These are phyloP conservation scores for Paracyclopina nana DNA, from an alignment of 1,140 invertebrate species.

Conservation along the genomic window DNA sequence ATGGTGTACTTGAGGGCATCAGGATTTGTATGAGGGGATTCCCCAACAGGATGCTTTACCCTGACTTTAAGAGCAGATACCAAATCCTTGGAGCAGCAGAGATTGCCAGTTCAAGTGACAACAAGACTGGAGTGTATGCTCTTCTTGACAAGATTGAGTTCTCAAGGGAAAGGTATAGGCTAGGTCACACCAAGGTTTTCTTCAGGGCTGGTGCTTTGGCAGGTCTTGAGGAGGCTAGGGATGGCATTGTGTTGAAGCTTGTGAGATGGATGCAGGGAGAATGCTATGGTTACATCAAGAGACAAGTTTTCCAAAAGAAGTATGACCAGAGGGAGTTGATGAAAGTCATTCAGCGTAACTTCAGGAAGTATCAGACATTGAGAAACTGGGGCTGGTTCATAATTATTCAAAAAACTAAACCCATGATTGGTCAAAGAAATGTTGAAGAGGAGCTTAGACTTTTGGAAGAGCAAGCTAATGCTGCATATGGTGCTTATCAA, in stretches of 20 bases:
- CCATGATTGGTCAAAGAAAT: constrained; percentile 89
- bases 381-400: constrained; percentile 99
- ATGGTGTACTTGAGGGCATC: constrained; percentile 99
- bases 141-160: constrained; percentile 34
- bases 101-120: constrained; percentile 32
- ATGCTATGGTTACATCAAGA: constrained; percentile 57
- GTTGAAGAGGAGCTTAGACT: constrained; percentile 97
- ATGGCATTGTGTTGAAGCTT: constrained; percentile 93
- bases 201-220: constrained; percentile 99
- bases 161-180: constrained; percentile 79
- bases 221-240: constrained; percentile 99
- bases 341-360: constrained; percentile 93
- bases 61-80: constrained; percentile 91
- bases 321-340: constrained; percentile 65
- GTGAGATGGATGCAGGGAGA: constrained; percentile 94
- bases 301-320: constrained; percentile 56
- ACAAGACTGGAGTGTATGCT: constrained; percentile 34
- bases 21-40: constrained; percentile 99
- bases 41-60: constrained; percentile 99
- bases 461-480: constrained; percentile 83
- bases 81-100: constrained; percentile 37
- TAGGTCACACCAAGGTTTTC: constrained; percentile 97
- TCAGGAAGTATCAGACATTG: constrained; percentile 91
- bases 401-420: constrained; percentile 96
- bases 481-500: constrained; percentile 77